These are phyloP conservation scores for Eristalis pertinax DNA, from an alignment of 2,888 invertebrate genomes.

Conservation along the genomic window DNA sequence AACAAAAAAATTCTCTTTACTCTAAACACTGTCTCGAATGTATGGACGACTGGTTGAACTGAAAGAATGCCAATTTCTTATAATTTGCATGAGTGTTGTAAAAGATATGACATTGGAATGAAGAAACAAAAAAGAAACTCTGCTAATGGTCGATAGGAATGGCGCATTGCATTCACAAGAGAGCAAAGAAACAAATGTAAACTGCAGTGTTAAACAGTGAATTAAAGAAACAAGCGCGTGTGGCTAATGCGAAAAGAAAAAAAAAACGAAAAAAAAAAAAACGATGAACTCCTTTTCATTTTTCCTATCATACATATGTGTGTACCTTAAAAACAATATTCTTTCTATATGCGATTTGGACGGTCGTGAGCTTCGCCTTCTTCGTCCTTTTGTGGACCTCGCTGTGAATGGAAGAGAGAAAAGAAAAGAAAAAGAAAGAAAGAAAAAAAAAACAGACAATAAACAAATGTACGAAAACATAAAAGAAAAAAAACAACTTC, in stretches of 20 bases:
- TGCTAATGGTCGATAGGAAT: neutral
- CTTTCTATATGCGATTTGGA: constrained; percentile 73
- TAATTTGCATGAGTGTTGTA: neutral
- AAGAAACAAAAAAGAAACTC: neutral
- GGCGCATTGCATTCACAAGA: neutral
- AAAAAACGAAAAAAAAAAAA: constrained; percentile 12
- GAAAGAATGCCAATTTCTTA: neutral
- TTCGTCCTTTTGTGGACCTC: constrained; percentile 80
- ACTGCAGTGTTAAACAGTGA: constrained; percentile 2
- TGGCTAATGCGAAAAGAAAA: constrained; percentile 56
- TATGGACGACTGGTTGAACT: neutral
- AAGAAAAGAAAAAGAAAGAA: constrained; percentile 66
- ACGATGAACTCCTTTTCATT: constrained; percentile 33
- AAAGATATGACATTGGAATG: neutral
- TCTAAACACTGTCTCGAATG: neutral
- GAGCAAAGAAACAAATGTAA: neutral
- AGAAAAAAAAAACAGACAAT: constrained; percentile 72
- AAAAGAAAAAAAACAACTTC: constrained; percentile 70
- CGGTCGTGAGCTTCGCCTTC: constrained; percentile 76
- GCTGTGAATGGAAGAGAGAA: constrained; percentile 74
- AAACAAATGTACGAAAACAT: constrained; percentile 71
- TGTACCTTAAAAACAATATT: constrained; percentile 71
- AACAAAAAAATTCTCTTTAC: neutral
- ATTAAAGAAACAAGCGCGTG: constrained; percentile 60
- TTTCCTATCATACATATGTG: constrained; percentile 42